Evolutionary conservation across 53 echinoderm and acorn worm genomes (phyloP), one percentile per base, ranked within the genome.

Genomic region (Zoroaster sp.): DNA sequence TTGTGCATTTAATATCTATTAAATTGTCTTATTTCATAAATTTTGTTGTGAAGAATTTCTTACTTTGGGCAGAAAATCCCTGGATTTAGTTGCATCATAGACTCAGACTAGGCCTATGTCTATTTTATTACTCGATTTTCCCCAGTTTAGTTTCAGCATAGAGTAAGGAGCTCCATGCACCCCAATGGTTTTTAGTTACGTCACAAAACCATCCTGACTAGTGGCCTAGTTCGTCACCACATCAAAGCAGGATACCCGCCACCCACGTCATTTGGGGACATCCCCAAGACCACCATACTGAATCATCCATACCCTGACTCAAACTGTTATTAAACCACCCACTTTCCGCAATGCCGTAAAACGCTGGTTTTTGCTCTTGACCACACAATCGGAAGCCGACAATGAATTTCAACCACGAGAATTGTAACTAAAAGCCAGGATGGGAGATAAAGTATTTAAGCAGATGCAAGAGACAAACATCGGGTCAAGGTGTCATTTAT

Each of bases 371-470:
- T 39, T 82, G 65, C 35, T 66, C 82, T 82, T 68, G 82, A 67
- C 82, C 82, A 68, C 82, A 71, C 82, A 51, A 38, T 25, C 65
- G 85, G 85, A 85, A 85, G 85, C 14, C 45, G 85, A 85, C 85
- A 85, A 85, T n/a, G n/a, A n/a, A n/a, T 66, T 43, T 31, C 39
- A 33, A 83, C 83, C 43, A 69, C 47, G 52, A 18, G 63, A 63
- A 47, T 12, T 14, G 47, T 33, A 17, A 13, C 14, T 39, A 28
- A 69, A 33, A 71, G 13, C 39, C 85, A 71, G 85, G 85, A 85
- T 51, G 66, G 71, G 36, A 33, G 45, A 13, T 85, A n/a, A 39
- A 69, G 85, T 85, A 70, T 71, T 34, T 85, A 71, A 85, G 69
- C 85, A 85, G 70, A 70, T 85, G 85, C 47, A 3, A 1, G n/a